Evolutionary conservation across 2,797 vertebrate species (phyloP), one percentile per base, ranked within the genome.

Genomic region (Mus caroli): DNA sequence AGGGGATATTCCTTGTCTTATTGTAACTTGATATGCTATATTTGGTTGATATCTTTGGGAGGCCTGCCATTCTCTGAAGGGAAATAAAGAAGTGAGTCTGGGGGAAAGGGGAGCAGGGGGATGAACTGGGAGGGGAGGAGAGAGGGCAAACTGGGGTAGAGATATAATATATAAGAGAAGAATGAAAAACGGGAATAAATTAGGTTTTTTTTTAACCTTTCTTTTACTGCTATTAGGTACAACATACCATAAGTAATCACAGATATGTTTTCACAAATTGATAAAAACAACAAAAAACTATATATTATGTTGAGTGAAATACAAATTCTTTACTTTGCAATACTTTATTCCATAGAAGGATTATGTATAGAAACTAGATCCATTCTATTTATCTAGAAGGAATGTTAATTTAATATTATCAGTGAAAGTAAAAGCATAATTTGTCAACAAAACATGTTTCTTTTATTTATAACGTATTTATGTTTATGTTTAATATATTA

Each of bases 371-470:
- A 90, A 26, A 60, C 13, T 89, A 22, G 19, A 58, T 12, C 3
- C n/a, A 78, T 28, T 64, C 37, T 90, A 88, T 80, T 86, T 86
- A 73, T 40, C 31, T 67, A 78, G 20, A 93, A 91, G 4, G 1
- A 97, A 94, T 88, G 5, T 40, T 89, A 96, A 84, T 67, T 94
- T 76, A 92, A 52, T 43, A 77, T 34, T 7, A 67, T 37, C 12
- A 94, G 62, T 0, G 24, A 80, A 56, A 95, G 60, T 14, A 34
- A 93, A 95, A 2, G 60, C 24, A 83, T 4, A 50, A 60, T 77
- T 96, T 90, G 92, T 8, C 28, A 26, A 6, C 40, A 88, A 95
- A 96, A 60, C 75, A 95, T 52, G 46, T 46, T 85, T 60, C 67
- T 71, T 22, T 14, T 52, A 84, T 87, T 96, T 22, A 94, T 71